Evolutionary conservation across 2,888 invertebrate species (phyloP), one percentile per base, ranked within the genome.

Genomic region (Tromatobia lineatoria): DNA sequence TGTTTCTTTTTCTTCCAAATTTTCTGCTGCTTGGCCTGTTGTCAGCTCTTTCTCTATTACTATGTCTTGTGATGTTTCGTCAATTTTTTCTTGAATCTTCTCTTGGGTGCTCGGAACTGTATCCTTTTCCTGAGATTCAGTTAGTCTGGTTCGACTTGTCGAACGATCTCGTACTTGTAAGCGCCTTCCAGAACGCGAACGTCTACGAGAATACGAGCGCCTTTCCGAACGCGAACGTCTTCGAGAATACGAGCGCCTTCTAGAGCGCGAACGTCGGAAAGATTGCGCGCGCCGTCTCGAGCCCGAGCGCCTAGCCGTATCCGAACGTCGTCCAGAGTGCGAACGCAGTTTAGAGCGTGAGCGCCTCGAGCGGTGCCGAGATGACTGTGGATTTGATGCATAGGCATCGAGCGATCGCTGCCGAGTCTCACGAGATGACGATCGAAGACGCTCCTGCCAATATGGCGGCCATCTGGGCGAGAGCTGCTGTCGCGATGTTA

Each of bases 61-160:
- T 13, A 1, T 7, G 1, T 7, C 13, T n/a, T 23, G 23, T 20
- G 3, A 45, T n/a, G 52, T 50, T 29, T 59, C 47, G 59, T 13
- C 45, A 69, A 61, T 18, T 23, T 78, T 76, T 8, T 25, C 34
- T 18, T 45, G 45, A 45, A 3, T 2, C 13, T 45, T 45, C 45
- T 45, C 45, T 0, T 7, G 45, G 3, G 45, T 3, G 45, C 13
- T 45, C 45, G 45, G 45, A 0, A 45, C 10, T 13, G 13, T 0
- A 11, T 45, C 54, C 54, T 59, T 54, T 67, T 29, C 45, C 47
- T 54, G 76, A 25, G 13, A 34, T 34, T 4, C 7, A 34, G 4
- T 4, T 4, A 4, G 4, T 34, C 6, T 3, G 34, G 34, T 34
- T 38, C 8, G 11, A 45, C 0, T 10, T 45, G 45, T 13, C 13